Evolutionary conservation across 2,797 vertebrate species (phyloP), one percentile per base, ranked within the genome.

Genomic region (Phalanger gymnotis): DNA sequence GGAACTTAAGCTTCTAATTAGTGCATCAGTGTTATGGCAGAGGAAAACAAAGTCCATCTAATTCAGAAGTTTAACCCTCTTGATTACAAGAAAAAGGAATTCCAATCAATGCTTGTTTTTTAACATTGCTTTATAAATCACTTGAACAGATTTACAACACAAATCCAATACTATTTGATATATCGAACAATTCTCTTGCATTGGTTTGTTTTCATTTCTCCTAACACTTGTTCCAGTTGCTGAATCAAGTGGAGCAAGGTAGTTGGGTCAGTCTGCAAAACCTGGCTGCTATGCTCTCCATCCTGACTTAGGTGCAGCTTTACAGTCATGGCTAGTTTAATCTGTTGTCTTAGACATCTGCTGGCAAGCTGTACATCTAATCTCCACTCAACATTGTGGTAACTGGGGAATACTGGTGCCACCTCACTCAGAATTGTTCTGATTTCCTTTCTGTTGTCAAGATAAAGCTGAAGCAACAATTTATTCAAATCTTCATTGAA

Each of bases 341-440:
- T 98, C 97, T 99, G 99, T 61, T 99, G 99, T 81, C 99, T 99
- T 89, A 99, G 95, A 90, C 99, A 98, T 97, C 99, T 99, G 98
- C 99, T 99, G 13, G 99, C 99, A 98, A 99, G 98, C 99, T 99
- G 99, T 11, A 99, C 99, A 97, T 99, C 99, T 92, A 99, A 98
- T 56, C 99, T 99, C 99, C 99, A 99, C 56, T 99, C 99, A 61
- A 99, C 99, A 96, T 98, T 99, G 96, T 99, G 99, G 95, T 99
- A 99, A 95, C 99, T 99, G 13, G 99, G 99, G 94, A 99, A 96
- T 47, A 96, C 98, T 31, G 99, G 99, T 2, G 99, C 98, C 94
- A 99, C 96, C 97, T 99, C 99, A 57, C 98, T 97, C 56, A 99
- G 98, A 97, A 99, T 99, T 94, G 97, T 98, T 58, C 99, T 99